Evolutionary conservation across 2,797 vertebrate species (phyloP).

Genomic region (Mallotus villosus): DNA sequence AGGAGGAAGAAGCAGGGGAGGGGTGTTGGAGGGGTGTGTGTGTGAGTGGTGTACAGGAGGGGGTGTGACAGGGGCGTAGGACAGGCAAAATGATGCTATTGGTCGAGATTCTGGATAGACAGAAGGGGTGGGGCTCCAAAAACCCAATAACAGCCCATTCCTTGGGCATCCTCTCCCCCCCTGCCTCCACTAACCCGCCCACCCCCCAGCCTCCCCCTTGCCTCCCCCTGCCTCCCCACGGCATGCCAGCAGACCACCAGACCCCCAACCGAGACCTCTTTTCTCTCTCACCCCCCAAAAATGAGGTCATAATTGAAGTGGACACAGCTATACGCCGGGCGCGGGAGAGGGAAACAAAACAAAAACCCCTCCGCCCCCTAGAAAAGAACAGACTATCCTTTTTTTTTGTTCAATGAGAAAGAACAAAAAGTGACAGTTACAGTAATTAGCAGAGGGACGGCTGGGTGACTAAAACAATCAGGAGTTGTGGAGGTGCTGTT

Average conservation of each 20-base stretch:
- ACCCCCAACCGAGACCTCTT: constrained; percentile 55
- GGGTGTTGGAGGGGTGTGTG: constrained; percentile 1
- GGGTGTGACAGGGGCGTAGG: background rate
- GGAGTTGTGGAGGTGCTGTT: constrained; percentile 72
- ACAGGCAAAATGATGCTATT: background rate
- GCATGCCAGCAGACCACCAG: constrained; percentile 46
- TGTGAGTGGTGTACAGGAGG: constrained; percentile 15
- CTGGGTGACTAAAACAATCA: constrained; percentile 70
- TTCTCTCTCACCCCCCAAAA: constrained; percentile 45
- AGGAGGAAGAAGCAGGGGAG: constrained; percentile 45
- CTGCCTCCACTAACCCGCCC: constrained; percentile 6
- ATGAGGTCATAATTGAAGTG: constrained; percentile 78
- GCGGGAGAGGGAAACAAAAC: constrained; percentile 32
- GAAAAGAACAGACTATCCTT: constrained; percentile 67
- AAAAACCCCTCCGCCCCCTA: background rate
- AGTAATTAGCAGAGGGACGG: constrained; percentile 74
- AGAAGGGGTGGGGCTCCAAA: constrained; percentile 58
- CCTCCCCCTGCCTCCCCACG: constrained; percentile 36
- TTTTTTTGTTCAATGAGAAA: constrained; percentile 78
- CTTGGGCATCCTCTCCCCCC: constrained; percentile 54
- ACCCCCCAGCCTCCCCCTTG: constrained; percentile 28
- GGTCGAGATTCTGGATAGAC: constrained; percentile 50
- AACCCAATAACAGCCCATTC: constrained; percentile 63
- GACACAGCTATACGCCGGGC: constrained; percentile 70
- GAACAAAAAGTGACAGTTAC: constrained; percentile 84